Base-by-base conservation (phyloP, 2,888 invertebrate species). In the Torymus auratus region DNA sequence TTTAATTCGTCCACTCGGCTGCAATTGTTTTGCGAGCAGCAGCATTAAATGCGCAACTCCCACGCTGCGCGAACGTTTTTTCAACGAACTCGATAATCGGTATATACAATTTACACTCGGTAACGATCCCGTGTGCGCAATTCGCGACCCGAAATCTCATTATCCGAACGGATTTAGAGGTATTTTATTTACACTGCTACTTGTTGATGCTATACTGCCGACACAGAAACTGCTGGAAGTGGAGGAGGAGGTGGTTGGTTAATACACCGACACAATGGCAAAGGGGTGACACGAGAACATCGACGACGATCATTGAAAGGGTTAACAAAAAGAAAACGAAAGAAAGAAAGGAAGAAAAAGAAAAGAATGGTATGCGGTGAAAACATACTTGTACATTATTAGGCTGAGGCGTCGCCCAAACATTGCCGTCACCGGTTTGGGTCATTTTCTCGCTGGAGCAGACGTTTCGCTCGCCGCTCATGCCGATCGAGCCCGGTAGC, bases 361-460 rank as follows among this genome's bases (percentile, higher is more conserved):
- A 41, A 52, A 23, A 75, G 68, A 61, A 15, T 67, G 71, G 23
- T 60, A 7, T 60, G n/a, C 52, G 20, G 20, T 61, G 61, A 72
- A 17, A 61, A 83, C 81, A 70, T 85, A 90, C 90, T 88, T 90
- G 89, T 14, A 87, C 83, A 81, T 87, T 88, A 81, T 88, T 89
- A 23, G 86, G 85, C 82, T 88, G 86, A 23, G 88, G 85, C 77
- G 89, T 88, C 75, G 88, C 88, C 94, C 95, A 95, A 83, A 95
- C 94, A 87, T 94, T 94, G 69, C 95, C 95, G 88, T 94, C 94
- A 65, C 94, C 94, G 84, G 96, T 96, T 92, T 97, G 97, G 4
- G 97, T 97, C 94, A 96, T 97, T 91, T 97, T 97, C 90, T 97
- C 97, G 61, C 96, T 96, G 71, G 96, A 96, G 90, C 96, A 96